Base-by-base conservation (phyloP, 2,797 vertebrate species). In the Danionella dracula region DNA sequence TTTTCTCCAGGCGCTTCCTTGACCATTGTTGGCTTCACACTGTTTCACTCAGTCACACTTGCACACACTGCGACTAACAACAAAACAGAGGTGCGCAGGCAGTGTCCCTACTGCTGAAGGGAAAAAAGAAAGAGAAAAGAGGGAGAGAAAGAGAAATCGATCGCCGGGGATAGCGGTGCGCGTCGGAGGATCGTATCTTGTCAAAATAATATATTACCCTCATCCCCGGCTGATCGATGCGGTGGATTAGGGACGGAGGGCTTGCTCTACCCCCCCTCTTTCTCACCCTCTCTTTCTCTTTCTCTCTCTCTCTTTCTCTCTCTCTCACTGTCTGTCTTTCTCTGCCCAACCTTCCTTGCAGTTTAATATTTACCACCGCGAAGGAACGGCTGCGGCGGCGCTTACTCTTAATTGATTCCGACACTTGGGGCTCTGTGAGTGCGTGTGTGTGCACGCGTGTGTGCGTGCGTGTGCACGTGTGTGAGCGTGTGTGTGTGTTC, bases 131-230 rank as follows among this genome's bases (percentile, higher is more conserved):
- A 76, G 84, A 87, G 81, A 71, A 83, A 83, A 86, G 84, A 84
- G 77, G 78, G 82, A 80, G 59, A 59, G 87, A 92, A 90, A 86
- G 89, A 92, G 89, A 88, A 92, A 96, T 96, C 94, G 93, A 96
- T 96, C 90, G 76, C 75, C 87, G 85, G 83, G 92, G 92, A 93
- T 90, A 92, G 92, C 90, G 91, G 90, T 92, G 86, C 83, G 88
- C 89, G 90, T 89, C 92, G 90, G 87, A 93, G 93, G 92, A 94
- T 94, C 92, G 93, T 93, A 93, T 96, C 93, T 95, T 96, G 94
- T 96, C 94, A 96, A 94, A 93, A 94, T 96, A 95, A 96, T 96
- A 94, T 96, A 96, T 96, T 94, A 93, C 94, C 92, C 93, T 96
- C 94, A 94, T 96, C 93, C 92, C 82, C 79, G 91, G 86, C 93